Evolutionary conservation across 2,113 vertebrate species (phyloP), one percentile per base, ranked within the genome.

Genomic region (Corythornis vintsioides): DNA sequence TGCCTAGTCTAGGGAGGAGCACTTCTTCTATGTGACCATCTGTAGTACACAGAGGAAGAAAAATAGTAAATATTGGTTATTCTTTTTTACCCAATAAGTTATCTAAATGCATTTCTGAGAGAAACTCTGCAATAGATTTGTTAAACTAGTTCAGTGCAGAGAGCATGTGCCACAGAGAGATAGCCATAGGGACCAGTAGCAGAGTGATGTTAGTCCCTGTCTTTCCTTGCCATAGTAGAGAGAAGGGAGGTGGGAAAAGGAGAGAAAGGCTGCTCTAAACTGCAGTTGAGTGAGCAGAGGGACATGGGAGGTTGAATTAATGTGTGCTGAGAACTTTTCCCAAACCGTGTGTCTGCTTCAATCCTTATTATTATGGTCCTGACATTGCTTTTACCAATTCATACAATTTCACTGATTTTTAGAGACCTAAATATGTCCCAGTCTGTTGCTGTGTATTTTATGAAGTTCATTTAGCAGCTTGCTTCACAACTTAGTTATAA

Each of bases 61-160:
- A 88, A 92, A 29, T 4, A 71, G 1, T 43, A 60, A 84, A 2
- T 13, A 78, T 45, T 29, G 31, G 31, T 83, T 66, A 33, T 38
- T 73, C 16, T 91, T 85, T 79, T n/a, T 24, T 71, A 53, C 50
- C 31, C 8, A 4, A 7, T 80, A 77, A 77, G 60, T 86, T 89
- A 53, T 50, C 59, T 85, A 91, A 91, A 92, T 89, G n/a, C 55
- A 78, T 78, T 92, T 93, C 63, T 93, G 67, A 70, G 92, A 80
- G 87, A 91, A 63, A 63, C 80, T 76, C 24, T 77, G 45, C 60
- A 18, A 8, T 24, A 40, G 15, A 66, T 50, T 57, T 29, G 15
- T 80, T 64, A 90, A 84, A 79, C 86, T 56, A 8, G 5, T 26
- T 85, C 42, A 89, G 67, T 57, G 40, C n/a, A 26, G 40, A 50